Base-by-base conservation (phyloP, 2,888 invertebrate genomes). In the Prosopocoilus inquinatus region DNA sequence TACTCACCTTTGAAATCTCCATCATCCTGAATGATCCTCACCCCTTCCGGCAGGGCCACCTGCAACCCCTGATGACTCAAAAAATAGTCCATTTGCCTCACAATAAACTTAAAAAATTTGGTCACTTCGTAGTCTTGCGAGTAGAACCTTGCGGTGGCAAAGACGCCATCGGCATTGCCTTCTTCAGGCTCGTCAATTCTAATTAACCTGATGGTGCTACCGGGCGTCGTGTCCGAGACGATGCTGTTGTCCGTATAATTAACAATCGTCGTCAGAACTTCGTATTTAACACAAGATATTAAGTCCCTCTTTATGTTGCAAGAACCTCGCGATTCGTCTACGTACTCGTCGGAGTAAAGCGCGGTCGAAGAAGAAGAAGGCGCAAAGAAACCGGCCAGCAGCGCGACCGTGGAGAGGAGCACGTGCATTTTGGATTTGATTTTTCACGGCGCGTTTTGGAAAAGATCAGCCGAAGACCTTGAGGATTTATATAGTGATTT, bases 41-140 rank as follows among this genome's bases (percentile, higher is more conserved):
- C 64, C 44, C 71, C 72, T 32, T 63, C 62, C 1, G 74, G 73
- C 47, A 74, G 60, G 43, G 67, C 62, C 33, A 73, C 52, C 38
- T 66, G 57, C 15, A 75, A 54, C 15, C 69, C 71, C 58, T 73
- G 73, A 9, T 64, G 65, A 32, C 63, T 62, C 28, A 74, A 44
- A 53, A 70, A 70, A 46, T 62, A 60, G 47, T 70, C 62, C 9
- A 65, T 55, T 49, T 68, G 69, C 45, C 70, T 64, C 57, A 71
- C 64, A 11, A 70, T 56, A 60, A 73, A 75, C 57, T 70, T 72
- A 2, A 71, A 50, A 47, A 74, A 62, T 55, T 73, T 73, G 1
- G 65, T 61, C 45, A 68, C 64, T 53, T 71, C 72, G 12, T 61
- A 60, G 46, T 72, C 71, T 9, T 51, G 57, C n/a, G 59, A 46